These are phyloP conservation scores for Ophion slaviceki DNA, from an alignment of 2,888 invertebrate species.

Conservation along the genomic window DNA sequence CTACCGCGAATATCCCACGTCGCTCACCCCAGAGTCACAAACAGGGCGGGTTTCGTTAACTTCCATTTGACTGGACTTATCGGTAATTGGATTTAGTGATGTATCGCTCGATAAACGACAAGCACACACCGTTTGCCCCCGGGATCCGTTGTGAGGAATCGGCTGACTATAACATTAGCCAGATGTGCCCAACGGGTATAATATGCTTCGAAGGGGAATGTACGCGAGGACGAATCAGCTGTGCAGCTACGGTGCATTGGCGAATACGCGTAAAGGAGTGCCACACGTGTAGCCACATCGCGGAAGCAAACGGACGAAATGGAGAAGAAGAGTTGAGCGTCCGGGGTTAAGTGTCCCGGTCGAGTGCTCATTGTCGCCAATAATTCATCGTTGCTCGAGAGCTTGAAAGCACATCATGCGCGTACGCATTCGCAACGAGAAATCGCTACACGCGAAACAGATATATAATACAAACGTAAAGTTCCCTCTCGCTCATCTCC, in stretches of 20 bases:
- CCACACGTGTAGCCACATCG: conserved; percentile 22
- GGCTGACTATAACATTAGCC: conserved; percentile 43
- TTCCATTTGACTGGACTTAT: conserved; percentile 64
- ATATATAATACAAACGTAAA: conserved; percentile 11
- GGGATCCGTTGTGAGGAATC: conserved; percentile 43
- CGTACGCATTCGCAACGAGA: conserved; percentile 44
- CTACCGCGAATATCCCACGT: too few species aligned
- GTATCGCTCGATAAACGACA: conserved; percentile 61
- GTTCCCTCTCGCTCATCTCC: not conserved
- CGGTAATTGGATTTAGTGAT: conserved; percentile 68
- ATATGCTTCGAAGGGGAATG: not conserved
- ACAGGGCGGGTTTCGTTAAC: conserved; percentile 49
- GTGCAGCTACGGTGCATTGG: conserved; percentile 35
- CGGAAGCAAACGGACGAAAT: not conserved
- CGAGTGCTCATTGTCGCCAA: conserved; percentile 66
- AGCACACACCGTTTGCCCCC: conserved; percentile 45
- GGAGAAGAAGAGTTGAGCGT: conserved; percentile 61
- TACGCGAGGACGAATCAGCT: conserved; percentile 17
- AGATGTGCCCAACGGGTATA: conserved; percentile 52
- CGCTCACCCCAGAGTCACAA: conserved; percentile 28
- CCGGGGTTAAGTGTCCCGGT: conserved; percentile 66
- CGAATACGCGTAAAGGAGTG: conserved; percentile 21
- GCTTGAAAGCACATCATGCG: conserved; percentile 50
- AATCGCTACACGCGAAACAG: not conserved
- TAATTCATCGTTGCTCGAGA: conserved; percentile 62